Evolutionary conservation across 2,797 vertebrate genomes (phyloP).

Genomic region (Eulemur albifrons): DNA sequence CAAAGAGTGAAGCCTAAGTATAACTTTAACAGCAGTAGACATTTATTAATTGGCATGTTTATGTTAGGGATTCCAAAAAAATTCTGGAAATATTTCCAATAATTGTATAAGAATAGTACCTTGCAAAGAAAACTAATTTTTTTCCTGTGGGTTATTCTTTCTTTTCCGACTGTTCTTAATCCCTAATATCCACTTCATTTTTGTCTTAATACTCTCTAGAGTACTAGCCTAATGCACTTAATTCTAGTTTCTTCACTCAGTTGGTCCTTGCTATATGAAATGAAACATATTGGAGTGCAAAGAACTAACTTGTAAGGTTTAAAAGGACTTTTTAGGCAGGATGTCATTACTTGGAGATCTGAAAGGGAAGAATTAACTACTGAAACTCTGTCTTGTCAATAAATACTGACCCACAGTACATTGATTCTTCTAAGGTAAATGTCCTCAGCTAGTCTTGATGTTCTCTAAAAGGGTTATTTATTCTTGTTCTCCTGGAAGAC

Average conservation of each 20-base stretch:
- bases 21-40: not conserved
- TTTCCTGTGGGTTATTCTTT: not conserved
- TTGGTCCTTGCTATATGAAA: not conserved
- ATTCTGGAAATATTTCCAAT: not conserved
- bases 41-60: not conserved
- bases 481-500: conserved; percentile 38
- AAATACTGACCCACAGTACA: not conserved
- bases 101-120: too few species aligned
- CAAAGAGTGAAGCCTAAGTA: not conserved
- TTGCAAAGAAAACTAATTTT: not conserved
- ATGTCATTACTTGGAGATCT: not conserved
- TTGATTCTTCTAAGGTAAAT: conserved; percentile 43
- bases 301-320: not conserved
- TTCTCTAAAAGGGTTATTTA: not conserved
- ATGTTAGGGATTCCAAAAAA: not conserved
- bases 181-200: not conserved
- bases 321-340: not conserved
- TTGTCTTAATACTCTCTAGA: not conserved
- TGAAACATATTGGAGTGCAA: not conserved
- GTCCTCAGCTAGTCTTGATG: not conserved
- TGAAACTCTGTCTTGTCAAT: not conserved
- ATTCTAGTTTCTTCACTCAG: not conserved
- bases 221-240: not conserved
- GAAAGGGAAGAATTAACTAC: conserved; percentile 48
- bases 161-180: too few species aligned